Evolutionary conservation across 2,113 vertebrate species (phyloP).

Genomic region (Melanerpes aurifrons): DNA sequence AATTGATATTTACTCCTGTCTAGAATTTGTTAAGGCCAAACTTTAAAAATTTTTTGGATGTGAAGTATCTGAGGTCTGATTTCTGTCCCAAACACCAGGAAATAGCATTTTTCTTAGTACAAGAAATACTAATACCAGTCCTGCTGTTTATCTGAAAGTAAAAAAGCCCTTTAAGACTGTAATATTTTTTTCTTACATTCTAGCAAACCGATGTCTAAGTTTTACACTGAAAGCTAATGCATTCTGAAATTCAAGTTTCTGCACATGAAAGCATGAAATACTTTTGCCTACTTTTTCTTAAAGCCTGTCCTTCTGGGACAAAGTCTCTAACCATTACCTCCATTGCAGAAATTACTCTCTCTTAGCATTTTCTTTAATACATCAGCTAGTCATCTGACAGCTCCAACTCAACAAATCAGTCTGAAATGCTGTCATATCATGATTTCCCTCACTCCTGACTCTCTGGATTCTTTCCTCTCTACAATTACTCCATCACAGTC

Average conservation of each 20-base stretch:
- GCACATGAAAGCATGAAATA: background rate
- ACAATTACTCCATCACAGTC: background rate
- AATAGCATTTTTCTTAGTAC: background rate
- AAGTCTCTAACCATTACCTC: background rate
- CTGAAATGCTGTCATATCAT: fast-evolving
- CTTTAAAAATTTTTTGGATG: background rate
- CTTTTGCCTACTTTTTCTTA: background rate
- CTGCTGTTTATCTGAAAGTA: background rate
- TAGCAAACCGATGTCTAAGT: background rate
- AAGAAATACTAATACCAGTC: background rate
- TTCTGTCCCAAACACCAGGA: background rate
- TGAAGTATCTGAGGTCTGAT: background rate
- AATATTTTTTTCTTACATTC: background rate
- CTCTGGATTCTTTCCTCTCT: background rate
- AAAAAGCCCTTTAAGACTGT: background rate
- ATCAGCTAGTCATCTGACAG: background rate
- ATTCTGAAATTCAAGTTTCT: background rate
- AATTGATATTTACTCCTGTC: background rate
- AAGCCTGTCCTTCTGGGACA: background rate
- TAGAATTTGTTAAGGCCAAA: background rate
- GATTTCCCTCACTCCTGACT: background rate
- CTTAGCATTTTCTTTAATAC: background rate
- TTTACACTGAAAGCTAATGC: background rate
- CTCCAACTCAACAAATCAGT: background rate
- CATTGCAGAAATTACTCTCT: background rate